phyloP scores from a whole-genome alignment of 2,888 invertebrate species.

The Escarpia spicata region DNA sequence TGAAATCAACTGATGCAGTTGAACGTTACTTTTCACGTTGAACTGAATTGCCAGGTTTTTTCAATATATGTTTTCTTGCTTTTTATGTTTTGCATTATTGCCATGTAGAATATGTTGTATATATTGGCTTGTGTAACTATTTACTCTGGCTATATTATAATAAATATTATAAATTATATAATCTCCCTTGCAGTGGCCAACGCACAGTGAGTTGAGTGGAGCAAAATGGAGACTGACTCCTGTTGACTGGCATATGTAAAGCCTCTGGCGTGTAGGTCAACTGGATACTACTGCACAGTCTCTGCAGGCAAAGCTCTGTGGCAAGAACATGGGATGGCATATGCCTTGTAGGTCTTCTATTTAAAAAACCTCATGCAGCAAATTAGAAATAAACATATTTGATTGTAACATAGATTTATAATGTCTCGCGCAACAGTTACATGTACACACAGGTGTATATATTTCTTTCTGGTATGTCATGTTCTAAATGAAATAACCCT shows the following conservation, averaged over 20 bases:
- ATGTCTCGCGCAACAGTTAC: neutral
- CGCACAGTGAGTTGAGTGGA: neutral
- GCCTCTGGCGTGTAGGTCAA: neutral
- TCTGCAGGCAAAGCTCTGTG: conserved; percentile 13
- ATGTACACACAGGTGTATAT: neutral
- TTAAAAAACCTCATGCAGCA: neutral
- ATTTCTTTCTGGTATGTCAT: neutral
- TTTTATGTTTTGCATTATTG: neutral
- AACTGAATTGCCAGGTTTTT: neutral
- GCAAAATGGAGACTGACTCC: neutral
- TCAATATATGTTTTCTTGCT: neutral
- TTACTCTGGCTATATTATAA: neutral
- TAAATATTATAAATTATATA: neutral
- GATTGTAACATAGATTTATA: neutral
- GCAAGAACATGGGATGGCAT: neutral
- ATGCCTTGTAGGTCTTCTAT: neutral
- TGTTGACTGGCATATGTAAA: neutral
- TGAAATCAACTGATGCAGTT: neutral
- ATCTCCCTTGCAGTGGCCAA: neutral
- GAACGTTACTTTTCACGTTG: neutral
- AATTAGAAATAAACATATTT: neutral
- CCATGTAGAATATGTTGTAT: neutral
- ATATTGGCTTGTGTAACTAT: neutral
- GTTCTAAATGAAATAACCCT: neutral
- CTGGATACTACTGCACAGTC: neutral